Evolutionary conservation across 2,888 invertebrate genomes (phyloP), one percentile per base, ranked within the genome.

Genomic region (Hermodice carunculata): DNA sequence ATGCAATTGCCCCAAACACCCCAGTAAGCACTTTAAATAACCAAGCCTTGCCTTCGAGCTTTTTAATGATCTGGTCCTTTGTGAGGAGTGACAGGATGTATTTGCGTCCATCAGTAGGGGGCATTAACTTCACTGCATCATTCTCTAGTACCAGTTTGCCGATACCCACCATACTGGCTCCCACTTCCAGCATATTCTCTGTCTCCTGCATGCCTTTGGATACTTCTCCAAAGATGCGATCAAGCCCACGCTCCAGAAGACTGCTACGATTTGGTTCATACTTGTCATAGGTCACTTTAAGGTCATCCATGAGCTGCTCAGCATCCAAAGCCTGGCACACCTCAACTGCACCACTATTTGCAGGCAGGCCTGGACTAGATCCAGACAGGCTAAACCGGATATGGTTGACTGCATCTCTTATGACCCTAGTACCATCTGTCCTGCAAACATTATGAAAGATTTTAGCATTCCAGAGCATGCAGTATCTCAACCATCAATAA

Each of bases 181-280:
- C 94, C 78, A 93, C 92, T 0, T 93, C 88, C 3, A 96, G 87
- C 90, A 96, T 92, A 86, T 92, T 92, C 83, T 96, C 96, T 52
- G 94, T 94, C 5, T 93, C 92, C 85, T 95, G 94, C 26, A 94
- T 87, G 0, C 95, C 95, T 67, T 93, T 90, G 79, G 93, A 93
- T 0, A 82, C 89, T 22, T 94, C 91, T 22, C 95, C 94, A 74
- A 92, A 91, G 80, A 95, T 91, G 84, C 94, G 93, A 1, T 94
- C 94, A 90, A 94, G 92, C 26, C 95, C 89, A 78, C 93, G 92
- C 85, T 94, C 93, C 68, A 93, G 90, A 46, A 94, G 89, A 8
- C 91, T 91, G 2, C 92, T 90, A 0, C 91, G 89, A 76, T 91
- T 91, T 0, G 94, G 93, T 80, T 93, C 92, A 83, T 94, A 95